Evolutionary conservation across 2,113 vertebrate genomes (phyloP), one percentile per base, ranked within the genome.

Genomic region (Anser brachyrhynchus): DNA sequence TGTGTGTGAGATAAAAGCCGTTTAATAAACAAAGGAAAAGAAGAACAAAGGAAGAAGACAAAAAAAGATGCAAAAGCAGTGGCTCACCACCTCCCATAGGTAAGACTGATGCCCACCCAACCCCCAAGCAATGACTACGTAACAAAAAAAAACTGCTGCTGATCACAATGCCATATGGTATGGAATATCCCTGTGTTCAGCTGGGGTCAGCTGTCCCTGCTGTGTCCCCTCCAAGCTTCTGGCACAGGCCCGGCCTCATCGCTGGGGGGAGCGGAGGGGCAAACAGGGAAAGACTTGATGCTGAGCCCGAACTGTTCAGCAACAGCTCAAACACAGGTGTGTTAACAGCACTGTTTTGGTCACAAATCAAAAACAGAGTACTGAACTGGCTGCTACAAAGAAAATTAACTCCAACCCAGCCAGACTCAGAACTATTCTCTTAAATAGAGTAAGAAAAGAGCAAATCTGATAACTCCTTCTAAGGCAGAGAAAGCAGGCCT

Each of bases 101-200:
- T 23, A 58, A 58, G 13, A 51, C 3, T 12, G 29, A 62, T 41
- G 17, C 6, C 26, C 73, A 84, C n/a, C 8, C 11, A 29, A 43
- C 8, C 19, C 31, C 18, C 1, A 4, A 10, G 31, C 11, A 66
- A 20, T 4, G 8, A 37, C 6, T 21, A 78, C 7, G 9, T 10
- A 33, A 8, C 15, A 11, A 46, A 11, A 6, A 46, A 46, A 46
- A 49, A 49, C 21, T 46, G 11, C 46, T 49, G 46, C 46, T 76
- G 29, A 46, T 22, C 46, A 11, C 4, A 9, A 72, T 20, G 35
- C 19, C 54, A 21, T 15, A 35, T 23, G 69, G 37, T 16, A 41
- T 0, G 0, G 25, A 13, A 35, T 20, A n/a, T 2, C 9, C n/a
- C 29, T 46, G 11, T 37, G 5, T 2, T 49, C 33, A 66, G 9